phyloP scores from a whole-genome alignment of 64 coral and sea anemone genomes.

The Pocillopora verrucosa region DNA sequence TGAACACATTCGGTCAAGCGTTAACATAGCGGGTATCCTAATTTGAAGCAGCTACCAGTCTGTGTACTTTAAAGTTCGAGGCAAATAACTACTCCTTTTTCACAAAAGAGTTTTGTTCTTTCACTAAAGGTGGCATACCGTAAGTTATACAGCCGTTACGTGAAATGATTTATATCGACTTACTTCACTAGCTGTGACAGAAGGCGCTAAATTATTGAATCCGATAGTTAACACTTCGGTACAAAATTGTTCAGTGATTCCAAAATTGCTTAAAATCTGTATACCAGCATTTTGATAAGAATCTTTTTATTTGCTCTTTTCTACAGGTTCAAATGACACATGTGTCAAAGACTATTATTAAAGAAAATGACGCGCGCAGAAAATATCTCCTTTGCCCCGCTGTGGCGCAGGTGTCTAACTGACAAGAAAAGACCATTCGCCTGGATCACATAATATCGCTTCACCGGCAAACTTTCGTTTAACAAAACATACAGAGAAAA shows the following conservation, averaged over 20 bases:
- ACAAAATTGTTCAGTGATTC: not conserved
- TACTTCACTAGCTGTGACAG: not conserved
- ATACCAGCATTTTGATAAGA: constrained; percentile 4
- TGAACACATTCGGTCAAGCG: too few relatives aligned
- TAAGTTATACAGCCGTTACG: too few relatives aligned
- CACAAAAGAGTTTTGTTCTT: too few relatives aligned
- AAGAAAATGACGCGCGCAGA: not conserved
- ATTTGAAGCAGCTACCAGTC: not conserved
- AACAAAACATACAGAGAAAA: too few relatives aligned
- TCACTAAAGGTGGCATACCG: too few relatives aligned
- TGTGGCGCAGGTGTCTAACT: not conserved
- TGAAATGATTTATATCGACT: not conserved
- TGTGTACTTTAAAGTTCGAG: too few relatives aligned
- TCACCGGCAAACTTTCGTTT: not conserved
- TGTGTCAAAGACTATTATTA: not conserved
- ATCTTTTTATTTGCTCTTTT: not conserved
- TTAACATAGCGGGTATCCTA: too few relatives aligned
- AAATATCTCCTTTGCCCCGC: not conserved
- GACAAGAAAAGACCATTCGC: not conserved
- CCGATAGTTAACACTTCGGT: not conserved
- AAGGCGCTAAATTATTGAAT: too few relatives aligned
- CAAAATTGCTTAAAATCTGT: not conserved
- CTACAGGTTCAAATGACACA: not conserved
- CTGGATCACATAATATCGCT: not conserved
- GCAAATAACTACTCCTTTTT: too few relatives aligned